Percentiles rank a stretch among this genome's conserved stretches.
phyloP scores from a whole-genome alignment of 2,113 vertebrate genomes.

The Nothobranchius furzeri region DNA sequence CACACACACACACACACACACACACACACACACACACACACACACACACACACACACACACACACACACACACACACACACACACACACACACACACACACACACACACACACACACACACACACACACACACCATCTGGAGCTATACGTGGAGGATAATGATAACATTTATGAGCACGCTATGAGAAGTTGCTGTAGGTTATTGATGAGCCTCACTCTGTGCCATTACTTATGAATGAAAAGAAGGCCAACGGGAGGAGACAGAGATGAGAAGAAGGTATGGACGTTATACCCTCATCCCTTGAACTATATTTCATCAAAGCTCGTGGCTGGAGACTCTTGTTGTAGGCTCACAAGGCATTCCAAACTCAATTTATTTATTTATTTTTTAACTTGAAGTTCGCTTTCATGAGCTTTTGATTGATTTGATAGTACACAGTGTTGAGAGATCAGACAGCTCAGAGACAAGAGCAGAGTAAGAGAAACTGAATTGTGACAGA shows the following conservation, averaged over 20 bases:
- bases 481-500: neutral
- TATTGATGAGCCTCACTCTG: slow-evolving; percentile 76
- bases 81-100: neutral
- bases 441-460: neutral
- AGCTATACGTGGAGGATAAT: slow-evolving; percentile 64
- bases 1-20: slow-evolving; percentile 3
- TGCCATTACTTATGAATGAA: slow-evolving; percentile 79
- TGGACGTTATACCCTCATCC: slow-evolving; percentile 60
- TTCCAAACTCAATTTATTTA: slow-evolving; percentile 36
- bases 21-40: neutral
- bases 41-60: slow-evolving; percentile 11
- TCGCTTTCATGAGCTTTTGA: slow-evolving; percentile 30
- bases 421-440: slow-evolving; percentile 22
- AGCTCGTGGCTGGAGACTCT: slow-evolving; percentile 53
- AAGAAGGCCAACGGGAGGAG: slow-evolving; percentile 55
- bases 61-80: slow-evolving; percentile 12
- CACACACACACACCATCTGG: slow-evolving; percentile 32
- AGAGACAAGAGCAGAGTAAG: neutral
- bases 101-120: too few species aligned
- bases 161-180: slow-evolving; percentile 75
- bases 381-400: slow-evolving; percentile 14
- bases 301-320: slow-evolving; percentile 79
- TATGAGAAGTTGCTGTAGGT: slow-evolving; percentile 55
- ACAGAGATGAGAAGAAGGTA: slow-evolving; percentile 62
- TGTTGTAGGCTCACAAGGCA: slow-evolving; percentile 48